Base-by-base conservation (phyloP, 2,113 vertebrate species). In the Antennarius striatus region DNA sequence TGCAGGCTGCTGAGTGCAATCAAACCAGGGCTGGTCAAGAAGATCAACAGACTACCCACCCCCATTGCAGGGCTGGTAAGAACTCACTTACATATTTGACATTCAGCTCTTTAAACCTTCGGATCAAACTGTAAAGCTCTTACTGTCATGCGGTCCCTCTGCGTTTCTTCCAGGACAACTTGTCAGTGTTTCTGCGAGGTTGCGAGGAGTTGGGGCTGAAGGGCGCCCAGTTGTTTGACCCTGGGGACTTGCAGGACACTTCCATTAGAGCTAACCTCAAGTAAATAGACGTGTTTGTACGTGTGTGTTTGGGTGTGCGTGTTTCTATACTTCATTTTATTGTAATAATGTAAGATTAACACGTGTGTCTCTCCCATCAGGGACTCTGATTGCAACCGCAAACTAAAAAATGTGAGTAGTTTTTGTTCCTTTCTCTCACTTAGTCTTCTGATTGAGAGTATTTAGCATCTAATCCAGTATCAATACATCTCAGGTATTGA, bases 41-140 rank as follows among this genome's bases (percentile, higher is more conserved):
- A 99, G 93, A 97, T 99, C 92, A 99, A 99, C 86, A 94, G 97
- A 89, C 94, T 98, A 68, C 94, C 95, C 29, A 97, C 96, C 43
- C 98, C 98, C 83, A 98, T 99, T 67, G 96, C 98, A 54, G 97
- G 97, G 68, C 93, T 99, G 93, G 98, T 99, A 91, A 97, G 95
- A 92, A 32, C 56, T 81, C 80, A 59, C 81, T 57, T 53, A 40
- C 46, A 30, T 45, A 43, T n/a, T 50, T 60, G 53, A 68, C 62
- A 52, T 28, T 46, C 48, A 32, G 40, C 55, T 22, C 51, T 11
- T 28, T 59, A 51, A 76, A 64, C 10, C 58, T 7, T 7, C 60
- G 71, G 4, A 11, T 65, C 73, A 69, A 47, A 64, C 45, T 60
- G 73, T 73, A 49, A 69, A 74, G 78, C 14, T 66, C 16, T 71